Conservation (phyloP, 1,140 invertebrate genomes). For the Musca vetustissima region DNA sequence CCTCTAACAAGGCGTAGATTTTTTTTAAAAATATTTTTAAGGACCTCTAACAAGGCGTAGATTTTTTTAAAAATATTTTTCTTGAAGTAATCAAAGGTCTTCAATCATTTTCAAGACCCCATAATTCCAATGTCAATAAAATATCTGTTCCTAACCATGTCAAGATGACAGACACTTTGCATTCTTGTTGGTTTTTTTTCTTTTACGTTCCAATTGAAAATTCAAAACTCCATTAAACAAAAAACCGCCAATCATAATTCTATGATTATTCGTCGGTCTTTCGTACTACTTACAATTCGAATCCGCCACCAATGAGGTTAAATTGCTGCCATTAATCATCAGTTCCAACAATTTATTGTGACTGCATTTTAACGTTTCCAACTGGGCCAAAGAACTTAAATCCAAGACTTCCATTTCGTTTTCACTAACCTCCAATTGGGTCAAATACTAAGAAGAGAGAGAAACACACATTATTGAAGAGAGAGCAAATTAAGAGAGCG, state of each 20-base stretch:
- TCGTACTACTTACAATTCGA: slow-evolving; percentile 66
- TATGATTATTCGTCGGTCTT: no score
- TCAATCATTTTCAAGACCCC: no score
- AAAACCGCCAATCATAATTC: neutral
- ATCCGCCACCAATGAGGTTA: slow-evolving; percentile 71
- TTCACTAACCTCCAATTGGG: slow-evolving; percentile 76
- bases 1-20: no score
- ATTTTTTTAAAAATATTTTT: no score
- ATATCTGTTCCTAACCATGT: no score
- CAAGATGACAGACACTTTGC: neutral
- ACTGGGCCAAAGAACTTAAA: slow-evolving; percentile 67
- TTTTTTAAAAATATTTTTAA: no score
- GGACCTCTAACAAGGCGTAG: no score
- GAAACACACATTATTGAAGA: no score
- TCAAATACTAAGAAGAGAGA: slow-evolving; percentile 61
- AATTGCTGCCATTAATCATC: slow-evolving; percentile 67
- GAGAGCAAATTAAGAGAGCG: slow-evolving; percentile 3
- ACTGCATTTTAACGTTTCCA: slow-evolving; percentile 72
- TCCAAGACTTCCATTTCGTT: slow-evolving; percentile 76
- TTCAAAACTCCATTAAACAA: neutral
- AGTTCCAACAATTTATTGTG: slow-evolving; percentile 70
- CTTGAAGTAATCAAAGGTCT: no score
- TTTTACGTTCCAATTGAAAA: slow-evolving; percentile 3
- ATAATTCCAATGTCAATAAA: no score
- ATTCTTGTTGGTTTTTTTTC: neutral